Base-by-base conservation (phyloP, 2,888 invertebrate genomes). In the Lissonota sp. region DNA sequence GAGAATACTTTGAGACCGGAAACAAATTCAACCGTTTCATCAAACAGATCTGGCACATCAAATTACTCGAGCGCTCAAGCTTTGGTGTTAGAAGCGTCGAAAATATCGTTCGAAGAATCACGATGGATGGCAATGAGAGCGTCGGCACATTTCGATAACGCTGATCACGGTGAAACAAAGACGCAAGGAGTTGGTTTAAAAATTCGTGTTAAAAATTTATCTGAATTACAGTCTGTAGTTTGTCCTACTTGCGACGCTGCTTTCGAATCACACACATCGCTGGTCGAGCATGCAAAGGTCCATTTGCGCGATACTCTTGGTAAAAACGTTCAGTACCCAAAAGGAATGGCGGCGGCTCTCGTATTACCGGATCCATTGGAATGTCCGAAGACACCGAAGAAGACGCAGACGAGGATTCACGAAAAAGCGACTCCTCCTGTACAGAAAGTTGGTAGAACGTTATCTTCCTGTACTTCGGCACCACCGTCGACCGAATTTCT, bases 221-320 rank as follows among this genome's bases (percentile, higher is more conserved):
- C 84, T 5, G 85, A 85, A 10, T 46, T 85, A 0, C 82, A 79
- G 10, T 84, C 83, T 0, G 70, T 80, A 10, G 63, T 60, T 8
- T 90, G 90, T 7, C 39, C 58, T 1, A 26, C 51, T 0, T 90
- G 90, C 39, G 73, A 74, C 6, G 74, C 84, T 7, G 81, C 79
- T 4, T 88, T 89, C 40, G 84, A 85, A 1, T 83, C 81, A 0
- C 10, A 74, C 4, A 58, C 42, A 26, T 70, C 55, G 1, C 74
- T 87, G 55, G 67, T 70, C 0, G 84, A 87, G 5, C 90, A 90
- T 69, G 16, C 16, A 60, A 2, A n/a, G n/a, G 46, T 70, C 8
- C 85, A 86, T 53, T 42, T 75, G 14, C 53, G 51, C 10, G 44
- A 46, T 1, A 7, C 39, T 3, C 0, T 55, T 1, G 53, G 16